Base-by-base conservation (phyloP, 1,140 invertebrate genomes). In the Muscidifurax raptorellus region DNA sequence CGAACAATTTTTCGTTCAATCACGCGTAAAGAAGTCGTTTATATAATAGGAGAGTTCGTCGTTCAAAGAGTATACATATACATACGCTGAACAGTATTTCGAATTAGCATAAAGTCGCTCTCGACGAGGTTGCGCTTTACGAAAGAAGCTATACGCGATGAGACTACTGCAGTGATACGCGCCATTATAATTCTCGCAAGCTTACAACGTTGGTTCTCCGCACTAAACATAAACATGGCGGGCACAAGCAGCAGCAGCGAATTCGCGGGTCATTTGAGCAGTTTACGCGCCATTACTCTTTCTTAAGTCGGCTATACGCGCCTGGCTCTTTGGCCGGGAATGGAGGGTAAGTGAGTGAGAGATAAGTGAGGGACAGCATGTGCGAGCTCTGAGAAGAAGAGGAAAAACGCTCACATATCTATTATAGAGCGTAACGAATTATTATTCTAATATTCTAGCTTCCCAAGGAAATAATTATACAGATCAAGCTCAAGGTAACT, bases 251-350 rank as follows among this genome's bases (percentile, higher is more conserved):
- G 85, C 85, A 88, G 86, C 84, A 88, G 88, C 89, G 91, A 91
- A 92, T 92, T 93, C 90, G 90, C 91, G 91, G 91, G 90, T 93
- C 92, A 92, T 93, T 93, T 93, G 92, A 93, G 91, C 89, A 88
- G 90, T 92, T 93, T 91, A 91, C 92, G 89, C 90, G 84, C 91
- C 92, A 93, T 93, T 93, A 93, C 91, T 90, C 89, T 90, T 88
- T 92, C 77, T 80, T 79, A 47, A 74, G 44, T 75, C 79, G 40
- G 27, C 69, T 71, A 59, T 47, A 47, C 75, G 66, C 36, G 7
- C 36, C 4, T 22, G 18, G n/a, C 9, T n/a, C 27, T 74, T 25
- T 27, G n/a, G 2, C 59, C n/a, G 22, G 47, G 72, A 74, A 27
- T 59, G 71, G 71, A 75, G 80, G 7, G 15, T n/a, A 40, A 36